Evolutionary conservation across 1,140 invertebrate genomes (phyloP), one percentile per base, ranked within the genome.

Genomic region (Achroia grisella): DNA sequence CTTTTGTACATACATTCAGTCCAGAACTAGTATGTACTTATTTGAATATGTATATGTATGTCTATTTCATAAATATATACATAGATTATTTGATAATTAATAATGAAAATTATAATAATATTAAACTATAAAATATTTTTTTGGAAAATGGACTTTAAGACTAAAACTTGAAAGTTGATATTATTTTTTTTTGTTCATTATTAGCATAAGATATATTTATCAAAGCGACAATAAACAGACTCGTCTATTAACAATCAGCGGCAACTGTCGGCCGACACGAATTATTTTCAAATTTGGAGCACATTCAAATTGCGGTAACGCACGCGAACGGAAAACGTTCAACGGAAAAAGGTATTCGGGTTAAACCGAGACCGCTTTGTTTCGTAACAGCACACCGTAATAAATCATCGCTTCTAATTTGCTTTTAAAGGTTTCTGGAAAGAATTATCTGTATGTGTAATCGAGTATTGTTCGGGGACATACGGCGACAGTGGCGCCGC

Each of bases 331-430:
- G 58, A 75, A 66, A 80, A 67, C 66, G 49, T 40, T 62, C 48
- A 56, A 51, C 60, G 62, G 67, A 68, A 70, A 58, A 71, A 63
- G 54, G 58, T 61, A 68, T 66, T 63, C 56, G 44, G 60, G 56
- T 46, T 58, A 55, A 58, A 33, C 14, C 33, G 35, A 49, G 43
- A 43, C n/a, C 49, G 53, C 36, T 48, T 46, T 48, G 45, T 59
- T 70, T 80, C 76, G 74, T 69, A 83, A 78, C 41, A 35, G 63
- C 35, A 34, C 54, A 52, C 48, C 35, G 68, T 56, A 77, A 84
- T 84, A 84, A 84, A 84, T 84, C 80, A 84, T 78, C 56, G 64
- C 71, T 65, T 70, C 77, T 84, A 82, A 84, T 84, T 84, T 84
- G 80, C 77, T 84, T 84, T 84, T 84, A 80, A 84, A 84, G 68